Evolutionary conservation across 2,888 invertebrate species (phyloP).

Genomic region (Phlogophora meticulosa): DNA sequence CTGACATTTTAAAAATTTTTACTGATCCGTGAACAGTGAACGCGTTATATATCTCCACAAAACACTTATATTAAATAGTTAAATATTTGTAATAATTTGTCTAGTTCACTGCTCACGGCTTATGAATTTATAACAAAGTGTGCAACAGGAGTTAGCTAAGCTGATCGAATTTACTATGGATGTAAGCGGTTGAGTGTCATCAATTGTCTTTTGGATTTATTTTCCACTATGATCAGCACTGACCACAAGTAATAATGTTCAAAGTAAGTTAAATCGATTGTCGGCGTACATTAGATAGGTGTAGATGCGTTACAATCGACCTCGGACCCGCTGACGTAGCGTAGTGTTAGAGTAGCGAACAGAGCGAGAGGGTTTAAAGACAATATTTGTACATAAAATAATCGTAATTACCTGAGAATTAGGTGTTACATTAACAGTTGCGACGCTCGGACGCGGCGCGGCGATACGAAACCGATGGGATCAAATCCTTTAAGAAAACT

Average conservation of each 20-base stretch:
- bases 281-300: slow-evolving; percentile 82
- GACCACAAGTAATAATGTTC: slow-evolving; percentile 84
- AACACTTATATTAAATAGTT: slow-evolving; percentile 70
- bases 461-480: slow-evolving; percentile 91
- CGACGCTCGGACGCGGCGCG: slow-evolving; percentile 76
- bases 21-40: slow-evolving; percentile 78
- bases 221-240: slow-evolving; percentile 83
- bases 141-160: slow-evolving; percentile 84
- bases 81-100: slow-evolving; percentile 63
- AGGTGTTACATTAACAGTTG: slow-evolving; percentile 86
- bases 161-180: slow-evolving; percentile 91
- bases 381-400: slow-evolving; percentile 91
- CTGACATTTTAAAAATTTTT: slow-evolving; percentile 83
- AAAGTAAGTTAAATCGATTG: slow-evolving; percentile 82
- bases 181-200: slow-evolving; percentile 88
- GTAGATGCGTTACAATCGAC: slow-evolving; percentile 87
- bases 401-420: slow-evolving; percentile 88
- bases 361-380: slow-evolving; percentile 91
- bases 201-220: slow-evolving; percentile 84
- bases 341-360: slow-evolving; percentile 89
- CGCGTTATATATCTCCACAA: slow-evolving; percentile 63
- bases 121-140: slow-evolving; percentile 74
- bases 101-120: slow-evolving; percentile 78
- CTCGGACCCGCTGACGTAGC: slow-evolving; percentile 88
- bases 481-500: slow-evolving; percentile 91